phyloP scores from a whole-genome alignment of 1,140 invertebrate species.

The Drosophila kurseongensis region DNA sequence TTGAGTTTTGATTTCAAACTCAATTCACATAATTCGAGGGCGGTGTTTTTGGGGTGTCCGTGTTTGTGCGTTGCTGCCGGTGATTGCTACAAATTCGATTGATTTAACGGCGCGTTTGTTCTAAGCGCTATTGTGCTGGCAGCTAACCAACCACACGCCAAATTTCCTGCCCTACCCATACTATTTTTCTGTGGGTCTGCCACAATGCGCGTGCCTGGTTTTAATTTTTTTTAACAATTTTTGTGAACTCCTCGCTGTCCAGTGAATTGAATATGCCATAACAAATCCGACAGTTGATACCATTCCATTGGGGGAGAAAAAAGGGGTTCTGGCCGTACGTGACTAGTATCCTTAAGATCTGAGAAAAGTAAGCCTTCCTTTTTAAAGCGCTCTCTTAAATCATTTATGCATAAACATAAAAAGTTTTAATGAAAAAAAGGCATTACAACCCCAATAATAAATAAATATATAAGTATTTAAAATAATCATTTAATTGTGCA shows the following conservation, averaged over 20 bases:
- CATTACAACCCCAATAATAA: neutral
- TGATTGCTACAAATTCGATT: constrained; percentile 79
- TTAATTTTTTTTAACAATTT: constrained; percentile 1
- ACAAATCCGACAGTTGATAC: constrained; percentile 44
- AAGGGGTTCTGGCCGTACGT: constrained; percentile 7
- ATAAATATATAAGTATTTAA: too few relatives aligned
- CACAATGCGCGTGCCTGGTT: constrained; percentile 4
- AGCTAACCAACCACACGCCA: constrained; percentile 5
- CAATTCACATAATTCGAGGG: constrained; percentile 67
- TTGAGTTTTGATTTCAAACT: constrained; percentile 79
- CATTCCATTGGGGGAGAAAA: neutral
- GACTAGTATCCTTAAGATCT: constrained; percentile 12
- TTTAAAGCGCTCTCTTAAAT: neutral
- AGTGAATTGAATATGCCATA: constrained; percentile 38
- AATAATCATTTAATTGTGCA: too few relatives aligned
- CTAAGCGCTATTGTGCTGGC: constrained; percentile 12
- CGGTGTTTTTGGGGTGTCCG: too few relatives aligned
- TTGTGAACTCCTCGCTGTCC: constrained; percentile 8
- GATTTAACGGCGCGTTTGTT: constrained; percentile 68
- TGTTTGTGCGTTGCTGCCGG: constrained; percentile 25
- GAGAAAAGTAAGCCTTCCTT: neutral
- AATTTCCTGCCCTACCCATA: neutral
- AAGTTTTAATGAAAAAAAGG: neutral
- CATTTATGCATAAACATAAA: neutral
- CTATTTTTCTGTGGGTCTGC: neutral